Evolutionary conservation across 2,113 vertebrate species (phyloP), one percentile per base, ranked within the genome.

Genomic region (Caranx ignobilis): DNA sequence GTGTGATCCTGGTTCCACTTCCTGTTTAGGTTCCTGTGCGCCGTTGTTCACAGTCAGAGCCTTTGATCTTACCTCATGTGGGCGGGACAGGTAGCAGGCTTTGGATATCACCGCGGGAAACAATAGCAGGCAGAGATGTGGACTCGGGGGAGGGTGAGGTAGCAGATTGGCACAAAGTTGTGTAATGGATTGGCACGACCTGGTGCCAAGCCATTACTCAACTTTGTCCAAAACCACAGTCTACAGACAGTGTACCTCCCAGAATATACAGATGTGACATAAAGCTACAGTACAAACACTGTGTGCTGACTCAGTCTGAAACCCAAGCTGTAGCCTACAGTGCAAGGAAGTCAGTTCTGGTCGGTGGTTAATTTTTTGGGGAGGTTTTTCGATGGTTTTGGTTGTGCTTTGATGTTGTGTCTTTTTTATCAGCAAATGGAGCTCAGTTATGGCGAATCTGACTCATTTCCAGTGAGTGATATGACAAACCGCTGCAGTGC

Each of bases 11-110:
- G 67, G 45, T 81, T 85, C 76, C 73, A 87, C 81, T 89, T 93
- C 91, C 89, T 91, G 87, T 92, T 92, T 87, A 48, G 71, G 66
- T 87, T 83, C 82, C 80, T 64, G 65, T 83, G 81, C 18, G 71
- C 48, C 19, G 73, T 39, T 77, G 74, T 77, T 91, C 73, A 35
- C 68, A 79, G 75, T 34, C 63, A 15, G 68, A 82, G 70, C 54
- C 85, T 90, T 92, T 92, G 83, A 93, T 92, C 83, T 76, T 0
- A 18, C 26, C 59, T 77, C 39, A 35, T 66, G 56, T 77, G 82
- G 72, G 86, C 3, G 70, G 78, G 47, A 83, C 68, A 88, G 85
- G 82, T 86, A 87, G 71, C 84, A 76, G 86, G 70, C 59, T 63
- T 52, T 81, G 73, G 81, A 83, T 70, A 74, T 87, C 45, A 71